A percentile compares a stretch with the other conserved stretches of the same genome.
Evolutionary conservation across 1,140 invertebrate genomes (phyloP).

Genomic region (Trichoplusia ni): DNA sequence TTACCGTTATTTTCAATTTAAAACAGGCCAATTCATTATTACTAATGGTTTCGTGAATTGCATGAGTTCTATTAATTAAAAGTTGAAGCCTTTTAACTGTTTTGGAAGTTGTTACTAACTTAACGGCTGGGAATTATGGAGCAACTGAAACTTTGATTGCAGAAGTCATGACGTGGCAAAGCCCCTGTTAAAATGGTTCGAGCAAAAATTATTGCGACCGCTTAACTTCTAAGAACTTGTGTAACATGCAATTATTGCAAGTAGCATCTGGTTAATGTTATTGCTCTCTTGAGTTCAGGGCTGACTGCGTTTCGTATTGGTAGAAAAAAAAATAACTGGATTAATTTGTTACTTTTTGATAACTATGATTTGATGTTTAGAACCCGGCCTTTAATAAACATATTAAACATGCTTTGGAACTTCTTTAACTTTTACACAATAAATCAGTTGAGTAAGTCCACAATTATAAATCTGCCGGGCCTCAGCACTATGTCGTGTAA

Average conservation of each 20-base stretch:
- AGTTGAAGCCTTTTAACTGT: constrained; percentile 36
- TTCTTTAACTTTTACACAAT: no score
- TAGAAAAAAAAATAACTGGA: no score
- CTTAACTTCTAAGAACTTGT: constrained; percentile 18
- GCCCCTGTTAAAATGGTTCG: constrained; percentile 28
- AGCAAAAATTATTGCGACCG: constrained; percentile 26
- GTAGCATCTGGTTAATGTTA: constrained; percentile 3
- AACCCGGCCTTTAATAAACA: no score
- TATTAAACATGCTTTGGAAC: no score
- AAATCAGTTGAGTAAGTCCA: background rate
- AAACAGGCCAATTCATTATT: constrained; percentile 36
- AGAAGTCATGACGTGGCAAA: constrained; percentile 18
- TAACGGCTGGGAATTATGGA: constrained; percentile 29
- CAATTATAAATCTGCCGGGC: constrained; percentile 2
- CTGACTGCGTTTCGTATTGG: no score
- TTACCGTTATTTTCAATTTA: constrained; percentile 12
- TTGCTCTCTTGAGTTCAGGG: no score
- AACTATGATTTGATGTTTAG: no score
- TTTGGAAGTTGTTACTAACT: constrained; percentile 37
- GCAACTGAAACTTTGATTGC: constrained; percentile 20
- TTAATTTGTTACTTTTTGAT: no score
- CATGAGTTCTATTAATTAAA: constrained; percentile 39
- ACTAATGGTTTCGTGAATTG: constrained; percentile 38
- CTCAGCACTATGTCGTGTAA: background rate
- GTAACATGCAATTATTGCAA: constrained; percentile 1